Conservation (phyloP, 2,888 invertebrate species). For the Lydus trimaculatus region DNA sequence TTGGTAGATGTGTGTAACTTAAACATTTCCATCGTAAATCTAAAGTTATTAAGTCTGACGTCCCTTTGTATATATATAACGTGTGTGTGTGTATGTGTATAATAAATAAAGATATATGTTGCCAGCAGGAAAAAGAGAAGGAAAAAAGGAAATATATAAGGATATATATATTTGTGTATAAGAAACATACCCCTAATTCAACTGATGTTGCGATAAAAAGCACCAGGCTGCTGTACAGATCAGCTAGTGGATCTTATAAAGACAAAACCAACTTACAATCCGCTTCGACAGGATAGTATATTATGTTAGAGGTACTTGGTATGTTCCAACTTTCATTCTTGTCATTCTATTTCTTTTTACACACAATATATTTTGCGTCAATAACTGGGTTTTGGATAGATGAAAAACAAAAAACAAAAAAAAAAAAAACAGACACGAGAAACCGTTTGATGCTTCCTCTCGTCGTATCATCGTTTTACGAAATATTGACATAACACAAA, state of each 20-base stretch:
- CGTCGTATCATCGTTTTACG: constrained; percentile 19
- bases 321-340: too few relatives aligned
- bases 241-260: neutral
- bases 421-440: too few relatives aligned
- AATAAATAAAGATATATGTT: neutral
- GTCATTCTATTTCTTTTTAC: neutral
- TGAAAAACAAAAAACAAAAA: neutral
- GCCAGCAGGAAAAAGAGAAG: neutral
- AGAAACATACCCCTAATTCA: neutral
- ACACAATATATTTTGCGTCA: neutral
- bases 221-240: neutral
- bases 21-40: neutral
- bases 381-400: neutral
- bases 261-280: neutral
- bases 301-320: neutral
- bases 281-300: neutral
- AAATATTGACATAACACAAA: constrained; percentile 44
- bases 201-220: neutral
- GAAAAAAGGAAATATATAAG: neutral
- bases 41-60: neutral
- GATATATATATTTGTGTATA: neutral
- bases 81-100: too few relatives aligned
- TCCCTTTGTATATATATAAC: neutral
- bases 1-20: neutral
- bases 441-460: neutral